Base-by-base conservation (phyloP, 2,888 invertebrate genomes). In the Spicauda simplicius region DNA sequence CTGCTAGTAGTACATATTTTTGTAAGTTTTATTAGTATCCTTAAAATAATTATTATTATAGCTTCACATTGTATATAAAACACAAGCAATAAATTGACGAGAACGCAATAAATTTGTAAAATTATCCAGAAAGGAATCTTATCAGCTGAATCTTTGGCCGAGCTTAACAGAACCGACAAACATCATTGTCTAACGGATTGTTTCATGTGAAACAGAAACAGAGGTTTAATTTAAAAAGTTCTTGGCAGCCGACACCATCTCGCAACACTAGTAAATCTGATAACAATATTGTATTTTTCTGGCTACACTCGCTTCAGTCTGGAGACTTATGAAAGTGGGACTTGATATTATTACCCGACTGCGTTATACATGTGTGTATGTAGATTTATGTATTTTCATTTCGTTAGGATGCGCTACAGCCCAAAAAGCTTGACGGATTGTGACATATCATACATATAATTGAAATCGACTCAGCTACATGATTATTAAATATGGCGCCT, bases 271-370 rank as follows among this genome's bases (percentile, higher is more conserved):
- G 48, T 56, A 14, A 30, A 63, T 55, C 63, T 63, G 63, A 63
- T 63, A 64, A 58, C 52, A 64, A 58, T 58, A 18, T 53, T 58
- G 52, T 64, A 58, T 58, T 64, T 64, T 56, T 64, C 53, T 64
- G 64, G 56, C 64, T 56, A 56, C 64, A 56, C 50, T 56, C 50
- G 56, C 48, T 30, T 41, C 14, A 18, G 57, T 53, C 25, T 20
- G 1, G 41, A 53, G 41, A 58, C 8, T 56, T 33, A 50, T 19
- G 33, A 64, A 64, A 64, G 48, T 64, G 48, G 64, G 64, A 58
- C 58, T 64, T 30, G 50, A 18, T 33, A 48, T 61, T 61, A 60
- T 61, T 53, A 25, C 25, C 25, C 25, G 5, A n/a, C n/a, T n/a
- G n/a, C n/a, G n/a, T n/a, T n/a, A n/a, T n/a, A n/a, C n/a, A n/a